Percentiles rank a stretch among this genome's conserved stretches.
phyloP scores from a whole-genome alignment of 1,140 invertebrate genomes.

The Idris sp. region DNA sequence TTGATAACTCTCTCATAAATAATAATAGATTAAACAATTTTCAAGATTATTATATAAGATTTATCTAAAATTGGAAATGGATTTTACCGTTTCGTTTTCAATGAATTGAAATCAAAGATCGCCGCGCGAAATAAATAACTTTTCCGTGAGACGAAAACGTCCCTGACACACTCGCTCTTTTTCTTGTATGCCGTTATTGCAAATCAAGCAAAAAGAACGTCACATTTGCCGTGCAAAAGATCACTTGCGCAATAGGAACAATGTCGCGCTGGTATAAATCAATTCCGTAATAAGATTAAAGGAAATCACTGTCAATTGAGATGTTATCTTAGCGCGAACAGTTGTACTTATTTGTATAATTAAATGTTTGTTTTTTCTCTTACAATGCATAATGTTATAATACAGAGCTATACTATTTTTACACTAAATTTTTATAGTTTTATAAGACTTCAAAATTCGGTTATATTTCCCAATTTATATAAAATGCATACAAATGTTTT shows the following conservation, averaged over 20 bases:
- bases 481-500: too few relatives aligned
- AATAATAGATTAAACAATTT: too few relatives aligned
- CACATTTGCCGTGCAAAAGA: slow-evolving; percentile 19
- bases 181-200: slow-evolving; percentile 36
- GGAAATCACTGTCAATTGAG: slow-evolving; percentile 42
- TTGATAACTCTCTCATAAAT: too few relatives aligned
- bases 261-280: slow-evolving; percentile 37
- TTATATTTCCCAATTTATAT: too few relatives aligned
- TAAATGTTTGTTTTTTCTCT: slow-evolving; percentile 24
- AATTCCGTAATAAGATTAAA: slow-evolving; percentile 42
- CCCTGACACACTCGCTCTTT: slow-evolving; percentile 54
- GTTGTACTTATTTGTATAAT: slow-evolving; percentile 46
- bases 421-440: too few relatives aligned
- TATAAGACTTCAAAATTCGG: too few relatives aligned
- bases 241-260: slow-evolving; percentile 40
- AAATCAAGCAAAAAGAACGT: slow-evolving; percentile 5
- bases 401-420: too few relatives aligned
- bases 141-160: slow-evolving; percentile 46
- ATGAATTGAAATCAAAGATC: slow-evolving; percentile 31
- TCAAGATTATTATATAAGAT: too few relatives aligned
- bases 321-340: slow-evolving; percentile 27
- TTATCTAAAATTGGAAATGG: neutral
- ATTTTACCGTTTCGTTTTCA: slow-evolving; percentile 4
- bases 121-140: slow-evolving; percentile 40
- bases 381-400: too few relatives aligned